Conservation (phyloP, 2,113 vertebrate genomes). For the Raja brachyura region DNA sequence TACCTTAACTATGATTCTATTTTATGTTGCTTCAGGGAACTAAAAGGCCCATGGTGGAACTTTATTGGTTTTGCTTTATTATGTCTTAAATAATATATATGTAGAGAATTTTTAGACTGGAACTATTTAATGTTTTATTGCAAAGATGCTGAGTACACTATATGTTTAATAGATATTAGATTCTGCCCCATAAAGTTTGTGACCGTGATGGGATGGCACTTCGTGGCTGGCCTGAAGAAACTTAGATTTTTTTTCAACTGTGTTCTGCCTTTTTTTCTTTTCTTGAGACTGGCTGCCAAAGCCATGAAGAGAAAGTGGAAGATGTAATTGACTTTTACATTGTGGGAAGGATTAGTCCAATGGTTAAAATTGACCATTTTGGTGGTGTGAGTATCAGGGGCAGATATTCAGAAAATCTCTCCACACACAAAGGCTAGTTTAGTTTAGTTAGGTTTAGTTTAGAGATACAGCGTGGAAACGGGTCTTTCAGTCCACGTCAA, state of each 20-base stretch:
- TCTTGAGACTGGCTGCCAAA: not conserved
- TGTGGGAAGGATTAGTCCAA: not conserved
- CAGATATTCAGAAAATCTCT: too few species aligned
- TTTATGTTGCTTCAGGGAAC: not conserved
- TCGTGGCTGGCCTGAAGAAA: not conserved
- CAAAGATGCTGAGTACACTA: not conserved
- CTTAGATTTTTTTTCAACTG: not conserved
- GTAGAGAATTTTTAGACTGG: not conserved
- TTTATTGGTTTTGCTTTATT: slow-evolving; percentile 9
- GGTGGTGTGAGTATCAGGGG: too few species aligned
- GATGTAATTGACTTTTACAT: not conserved
- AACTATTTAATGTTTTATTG: not conserved
- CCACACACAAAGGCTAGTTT: too few species aligned
- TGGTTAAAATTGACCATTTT: too few species aligned
- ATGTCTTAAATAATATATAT: slow-evolving; percentile 5
- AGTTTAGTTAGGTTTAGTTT: too few species aligned
- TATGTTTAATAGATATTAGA: not conserved
- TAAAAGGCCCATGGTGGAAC: not conserved
- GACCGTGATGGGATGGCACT: not conserved
- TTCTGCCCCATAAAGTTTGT: not conserved
- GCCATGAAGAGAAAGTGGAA: not conserved
- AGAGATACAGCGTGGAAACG: too few species aligned
- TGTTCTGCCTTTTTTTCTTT: not conserved
- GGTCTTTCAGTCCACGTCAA: too few species aligned
- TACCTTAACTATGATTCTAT: not conserved